These are phyloP conservation scores for Oscheius myriophilus DNA, from an alignment of 2,888 invertebrate genomes.

Conservation along the genomic window DNA sequence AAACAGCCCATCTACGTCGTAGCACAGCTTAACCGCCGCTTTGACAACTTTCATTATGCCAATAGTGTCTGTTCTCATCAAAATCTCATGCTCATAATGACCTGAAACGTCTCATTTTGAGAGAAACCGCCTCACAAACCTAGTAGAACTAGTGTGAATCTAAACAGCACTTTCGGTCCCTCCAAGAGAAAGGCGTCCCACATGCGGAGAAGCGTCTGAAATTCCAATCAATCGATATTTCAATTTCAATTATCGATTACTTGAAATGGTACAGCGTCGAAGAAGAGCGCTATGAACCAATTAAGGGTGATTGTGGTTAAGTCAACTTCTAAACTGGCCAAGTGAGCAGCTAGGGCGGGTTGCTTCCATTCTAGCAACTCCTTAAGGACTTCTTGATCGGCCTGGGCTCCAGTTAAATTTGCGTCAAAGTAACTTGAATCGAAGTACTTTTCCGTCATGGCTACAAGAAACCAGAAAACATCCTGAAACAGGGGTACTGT, in stretches of 20 bases:
- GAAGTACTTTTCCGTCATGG: constrained; percentile 74
- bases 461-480: constrained; percentile 76
- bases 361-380: constrained; percentile 73
- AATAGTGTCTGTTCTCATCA: constrained; percentile 72
- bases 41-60: constrained; percentile 75
- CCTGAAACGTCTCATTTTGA: constrained; percentile 7
- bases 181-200: constrained; percentile 76
- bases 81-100: constrained; percentile 52
- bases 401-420: constrained; percentile 74
- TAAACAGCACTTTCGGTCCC: constrained; percentile 75
- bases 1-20: constrained; percentile 71
- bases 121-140: constrained; percentile 4
- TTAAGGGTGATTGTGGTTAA: constrained; percentile 75
- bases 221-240: constrained; percentile 2
- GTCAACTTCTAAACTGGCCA: constrained; percentile 74
- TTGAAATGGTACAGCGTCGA: constrained; percentile 75
- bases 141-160: constrained; percentile 70
- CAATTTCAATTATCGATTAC: constrained; percentile 54
- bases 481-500: constrained; percentile 60
- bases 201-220: constrained; percentile 74
- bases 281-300: constrained; percentile 75
- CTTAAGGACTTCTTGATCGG: constrained; percentile 74
- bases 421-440: constrained; percentile 74
- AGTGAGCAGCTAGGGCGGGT: constrained; percentile 72
- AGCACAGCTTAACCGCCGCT: constrained; percentile 73